phyloP scores from a whole-genome alignment of 2,113 vertebrate species.

The Eidolon helvum region DNA sequence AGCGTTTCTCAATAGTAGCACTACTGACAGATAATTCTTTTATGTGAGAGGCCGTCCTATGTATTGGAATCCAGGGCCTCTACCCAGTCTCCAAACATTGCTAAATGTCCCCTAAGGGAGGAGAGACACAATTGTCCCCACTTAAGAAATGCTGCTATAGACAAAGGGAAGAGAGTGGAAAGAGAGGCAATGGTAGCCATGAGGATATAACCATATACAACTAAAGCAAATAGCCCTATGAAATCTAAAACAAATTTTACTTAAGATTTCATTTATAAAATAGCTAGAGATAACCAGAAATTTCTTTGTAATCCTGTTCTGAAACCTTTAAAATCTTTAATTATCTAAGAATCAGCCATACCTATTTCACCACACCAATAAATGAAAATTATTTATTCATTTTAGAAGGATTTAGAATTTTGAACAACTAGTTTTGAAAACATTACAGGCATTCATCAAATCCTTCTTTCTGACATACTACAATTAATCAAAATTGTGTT shows the following conservation, averaged over 20 bases:
- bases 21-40: not conserved
- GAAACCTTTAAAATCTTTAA: not conserved
- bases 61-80: not conserved
- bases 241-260: not conserved
- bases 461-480: not conserved
- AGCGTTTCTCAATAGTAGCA: not conserved
- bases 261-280: not conserved
- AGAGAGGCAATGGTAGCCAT: not conserved
- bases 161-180: not conserved
- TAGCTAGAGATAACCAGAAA: not conserved
- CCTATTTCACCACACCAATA: not conserved
- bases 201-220: not conserved
- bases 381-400: not conserved
- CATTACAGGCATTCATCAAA: not conserved
- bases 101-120: fast-evolving
- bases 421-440: not conserved
- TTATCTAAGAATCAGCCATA: not conserved
- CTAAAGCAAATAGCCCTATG: not conserved
- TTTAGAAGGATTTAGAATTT: conserved; percentile 22
- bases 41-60: not conserved
- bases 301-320: not conserved
- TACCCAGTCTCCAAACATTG: not conserved
- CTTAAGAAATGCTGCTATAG: not conserved
- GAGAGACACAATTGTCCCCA: not conserved
- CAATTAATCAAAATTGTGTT: not conserved